Conservation (phyloP, 2,888 invertebrate species). For the Drosophila pseudotalamancana region DNA sequence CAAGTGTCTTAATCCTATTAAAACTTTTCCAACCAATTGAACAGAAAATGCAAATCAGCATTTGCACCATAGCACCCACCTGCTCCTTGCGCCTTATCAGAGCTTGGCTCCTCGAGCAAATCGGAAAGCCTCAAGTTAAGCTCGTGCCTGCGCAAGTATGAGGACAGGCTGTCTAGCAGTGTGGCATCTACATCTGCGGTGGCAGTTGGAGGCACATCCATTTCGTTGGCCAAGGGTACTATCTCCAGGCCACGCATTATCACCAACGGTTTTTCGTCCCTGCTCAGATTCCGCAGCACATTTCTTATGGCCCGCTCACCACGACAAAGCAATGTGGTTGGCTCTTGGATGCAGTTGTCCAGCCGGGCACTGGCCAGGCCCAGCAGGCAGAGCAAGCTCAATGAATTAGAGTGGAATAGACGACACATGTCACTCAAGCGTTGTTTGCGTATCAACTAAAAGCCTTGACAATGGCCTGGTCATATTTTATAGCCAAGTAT, state of each 20-base stretch:
- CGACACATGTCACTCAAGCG: constrained; percentile 59
- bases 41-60: constrained; percentile 15
- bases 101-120: constrained; percentile 84
- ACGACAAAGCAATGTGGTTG: constrained; percentile 84
- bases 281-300: constrained; percentile 86
- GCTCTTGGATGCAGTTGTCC: constrained; percentile 52
- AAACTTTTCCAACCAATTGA: constrained; percentile 19
- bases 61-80: constrained; percentile 34
- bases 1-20: constrained; percentile 19
- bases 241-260: constrained; percentile 83
- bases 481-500: constrained; percentile 69
- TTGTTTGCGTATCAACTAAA: constrained; percentile 68
- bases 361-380: constrained; percentile 38
- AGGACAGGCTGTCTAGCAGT: constrained; percentile 86
- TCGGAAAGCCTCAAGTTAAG: constrained; percentile 89
- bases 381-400: constrained; percentile 45
- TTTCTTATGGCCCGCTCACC: constrained; percentile 85
- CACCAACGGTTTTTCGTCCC: constrained; percentile 75
- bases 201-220: constrained; percentile 10
- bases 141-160: constrained; percentile 90
- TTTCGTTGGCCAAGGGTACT: constrained; percentile 58
- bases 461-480: constrained; percentile 55
- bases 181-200: constrained; percentile 30
- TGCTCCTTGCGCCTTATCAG: constrained; percentile 26
- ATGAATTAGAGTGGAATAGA: constrained; percentile 1